Evolutionary conservation across 1,140 invertebrate genomes (phyloP).

Genomic region (Macrosteles quadrilineatus): DNA sequence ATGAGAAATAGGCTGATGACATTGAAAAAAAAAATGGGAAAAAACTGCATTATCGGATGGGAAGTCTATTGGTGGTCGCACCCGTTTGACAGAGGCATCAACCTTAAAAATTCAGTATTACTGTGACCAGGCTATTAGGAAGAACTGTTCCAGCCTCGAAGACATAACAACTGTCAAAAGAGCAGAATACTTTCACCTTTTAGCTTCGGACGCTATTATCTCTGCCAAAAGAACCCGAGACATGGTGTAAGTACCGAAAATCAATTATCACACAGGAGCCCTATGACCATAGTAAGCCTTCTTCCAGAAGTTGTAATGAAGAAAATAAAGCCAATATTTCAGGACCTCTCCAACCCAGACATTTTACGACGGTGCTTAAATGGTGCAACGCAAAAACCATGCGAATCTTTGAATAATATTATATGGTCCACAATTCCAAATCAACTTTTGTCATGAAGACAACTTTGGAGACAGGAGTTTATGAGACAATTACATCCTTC

Average conservation of each 20-base stretch:
- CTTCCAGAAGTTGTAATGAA: slow-evolving; percentile 32
- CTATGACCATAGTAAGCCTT: slow-evolving; percentile 26
- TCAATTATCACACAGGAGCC: slow-evolving; percentile 33
- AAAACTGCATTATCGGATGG: too few relatives aligned
- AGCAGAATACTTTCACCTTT: too few relatives aligned
- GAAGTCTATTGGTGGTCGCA: neutral
- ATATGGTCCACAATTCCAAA: slow-evolving; percentile 42
- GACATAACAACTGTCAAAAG: slow-evolving; percentile 29
- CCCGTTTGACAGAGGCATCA: slow-evolving; percentile 30
- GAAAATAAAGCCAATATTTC: slow-evolving; percentile 35
- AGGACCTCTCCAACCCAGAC: slow-evolving; percentile 32
- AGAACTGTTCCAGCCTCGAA: slow-evolving; percentile 5
- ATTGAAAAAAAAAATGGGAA: too few relatives aligned
- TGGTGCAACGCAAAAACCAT: slow-evolving; percentile 39
- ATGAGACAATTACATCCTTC: slow-evolving; percentile 6
- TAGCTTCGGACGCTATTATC: too few relatives aligned
- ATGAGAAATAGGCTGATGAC: too few relatives aligned
- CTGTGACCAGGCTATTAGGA: slow-evolving; percentile 17
- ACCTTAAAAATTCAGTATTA: slow-evolving; percentile 41
- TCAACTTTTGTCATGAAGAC: slow-evolving; percentile 36
- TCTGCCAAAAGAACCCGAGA: slow-evolving; percentile 44
- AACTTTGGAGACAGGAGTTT: slow-evolving; percentile 37
- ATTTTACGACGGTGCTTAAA: slow-evolving; percentile 32
- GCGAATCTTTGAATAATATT: slow-evolving; percentile 39
- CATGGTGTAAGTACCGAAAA: slow-evolving; percentile 45